These are phyloP conservation scores for Drosophila ezoana DNA, from an alignment of 2,888 invertebrate genomes.

Conservation along the genomic window DNA sequence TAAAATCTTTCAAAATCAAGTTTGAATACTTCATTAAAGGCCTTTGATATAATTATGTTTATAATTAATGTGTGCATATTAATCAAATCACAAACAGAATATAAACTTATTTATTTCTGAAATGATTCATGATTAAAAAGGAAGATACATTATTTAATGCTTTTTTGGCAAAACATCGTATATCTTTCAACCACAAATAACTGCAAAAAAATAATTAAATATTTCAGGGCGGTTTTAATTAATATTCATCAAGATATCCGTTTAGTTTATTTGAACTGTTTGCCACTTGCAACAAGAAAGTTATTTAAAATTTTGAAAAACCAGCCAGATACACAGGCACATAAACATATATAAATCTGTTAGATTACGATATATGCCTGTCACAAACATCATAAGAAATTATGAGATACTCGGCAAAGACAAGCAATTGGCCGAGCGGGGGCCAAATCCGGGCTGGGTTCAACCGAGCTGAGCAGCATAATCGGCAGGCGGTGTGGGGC, in stretches of 20 bases:
- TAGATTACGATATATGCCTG: conserved; percentile 41
- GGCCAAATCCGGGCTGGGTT: conserved; percentile 24
- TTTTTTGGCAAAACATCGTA: no score
- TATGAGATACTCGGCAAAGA: conserved; percentile 39
- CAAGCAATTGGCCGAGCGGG: conserved; percentile 11
- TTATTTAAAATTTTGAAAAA: conserved; percentile 21
- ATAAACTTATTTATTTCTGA: no score
- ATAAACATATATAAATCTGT: conserved; percentile 27
- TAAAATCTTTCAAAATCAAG: background rate
- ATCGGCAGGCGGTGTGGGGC: conserved; percentile 39
- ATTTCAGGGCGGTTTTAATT: conserved; percentile 6
- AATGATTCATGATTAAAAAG: background rate
- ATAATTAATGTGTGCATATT: background rate
- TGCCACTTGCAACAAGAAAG: conserved; percentile 11
- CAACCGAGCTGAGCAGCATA: conserved; percentile 37
- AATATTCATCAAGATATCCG: conserved; percentile 20
- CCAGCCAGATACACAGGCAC: conserved; percentile 6
- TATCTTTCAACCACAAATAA: no score
- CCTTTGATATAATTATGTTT: background rate
- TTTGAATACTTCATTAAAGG: conserved; percentile 11
- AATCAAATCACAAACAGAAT: background rate
- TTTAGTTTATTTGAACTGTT: conserved; percentile 12
- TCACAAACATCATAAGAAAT: conserved; percentile 54
- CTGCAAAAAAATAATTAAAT: conserved; percentile 9
- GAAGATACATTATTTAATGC: background rate